Evolutionary conservation across 1,140 invertebrate species (phyloP).

Genomic region (Meloidogyne hapla): DNA sequence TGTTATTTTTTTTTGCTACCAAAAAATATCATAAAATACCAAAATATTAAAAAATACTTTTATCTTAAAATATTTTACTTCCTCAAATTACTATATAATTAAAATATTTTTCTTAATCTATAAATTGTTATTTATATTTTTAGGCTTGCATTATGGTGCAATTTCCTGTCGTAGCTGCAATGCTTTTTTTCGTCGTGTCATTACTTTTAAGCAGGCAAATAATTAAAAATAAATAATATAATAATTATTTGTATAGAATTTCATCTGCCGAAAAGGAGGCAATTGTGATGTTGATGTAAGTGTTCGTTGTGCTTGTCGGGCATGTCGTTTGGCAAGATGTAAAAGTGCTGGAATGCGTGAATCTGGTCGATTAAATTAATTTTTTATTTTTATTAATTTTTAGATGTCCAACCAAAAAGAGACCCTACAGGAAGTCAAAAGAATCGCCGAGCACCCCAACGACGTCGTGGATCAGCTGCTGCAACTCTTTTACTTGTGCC

Average conservation of each 20-base stretch:
- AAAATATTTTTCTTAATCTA: neutral
- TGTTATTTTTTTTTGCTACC: no score
- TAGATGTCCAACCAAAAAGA: slow-evolving; percentile 38
- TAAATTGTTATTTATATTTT: neutral
- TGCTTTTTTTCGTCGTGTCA: slow-evolving; percentile 42
- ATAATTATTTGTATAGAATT: slow-evolving; percentile 21
- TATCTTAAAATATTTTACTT: no score
- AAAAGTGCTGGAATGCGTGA: slow-evolving; percentile 35
- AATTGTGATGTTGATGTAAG: slow-evolving; percentile 36
- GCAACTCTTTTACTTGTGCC: neutral
- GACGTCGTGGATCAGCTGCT: slow-evolving; percentile 11
- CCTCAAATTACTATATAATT: neutral
- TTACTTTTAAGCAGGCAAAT: slow-evolving; percentile 38
- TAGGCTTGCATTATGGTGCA: slow-evolving; percentile 32
- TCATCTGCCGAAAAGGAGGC: slow-evolving; percentile 37
- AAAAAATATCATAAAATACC: no score
- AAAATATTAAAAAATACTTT: no score
- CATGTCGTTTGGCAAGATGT: slow-evolving; percentile 34
- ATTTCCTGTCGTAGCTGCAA: slow-evolving; percentile 39
- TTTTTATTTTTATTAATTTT: slow-evolving; percentile 1
- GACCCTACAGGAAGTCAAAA: slow-evolving; percentile 40
- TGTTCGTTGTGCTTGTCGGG: slow-evolving; percentile 38
- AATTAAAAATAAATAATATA: neutral
- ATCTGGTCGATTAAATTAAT: slow-evolving; percentile 5
- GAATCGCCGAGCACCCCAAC: slow-evolving; percentile 36